These are phyloP conservation scores for Menidia menidia DNA, from an alignment of 2,797 vertebrate genomes.

Conservation along the genomic window DNA sequence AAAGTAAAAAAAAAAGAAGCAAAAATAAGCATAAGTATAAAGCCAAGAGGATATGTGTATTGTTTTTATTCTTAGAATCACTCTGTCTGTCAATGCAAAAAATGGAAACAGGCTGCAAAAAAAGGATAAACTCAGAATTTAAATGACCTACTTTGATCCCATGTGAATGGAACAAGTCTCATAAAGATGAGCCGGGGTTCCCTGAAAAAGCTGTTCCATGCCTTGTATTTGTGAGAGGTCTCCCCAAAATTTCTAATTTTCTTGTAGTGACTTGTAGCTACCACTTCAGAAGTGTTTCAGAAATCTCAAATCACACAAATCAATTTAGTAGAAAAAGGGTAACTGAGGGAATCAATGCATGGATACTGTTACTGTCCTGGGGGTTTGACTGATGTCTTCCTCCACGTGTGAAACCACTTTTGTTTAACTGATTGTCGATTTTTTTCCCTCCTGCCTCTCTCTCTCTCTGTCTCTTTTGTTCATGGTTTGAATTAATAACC, in stretches of 20 bases:
- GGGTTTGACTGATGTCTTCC: background rate
- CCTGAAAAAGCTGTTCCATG: too few relatives aligned
- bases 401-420: background rate
- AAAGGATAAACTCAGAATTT: background rate
- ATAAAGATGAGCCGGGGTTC: too few relatives aligned
- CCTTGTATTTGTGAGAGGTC: too few relatives aligned
- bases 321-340: background rate
- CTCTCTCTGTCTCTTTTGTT: constrained; percentile 1
- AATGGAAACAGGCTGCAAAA: background rate
- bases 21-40: too few relatives aligned
- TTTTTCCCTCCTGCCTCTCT: background rate
- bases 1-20: too few relatives aligned
- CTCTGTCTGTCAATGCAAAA: too few relatives aligned
- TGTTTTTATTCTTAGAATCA: too few relatives aligned
- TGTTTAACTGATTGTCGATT: background rate
- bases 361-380: background rate
- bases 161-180: too few relatives aligned
- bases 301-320: background rate
- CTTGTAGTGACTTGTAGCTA: too few relatives aligned
- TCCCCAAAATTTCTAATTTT: too few relatives aligned
- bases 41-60: too few relatives aligned
- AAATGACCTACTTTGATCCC: background rate
- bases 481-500: constrained; percentile 2
- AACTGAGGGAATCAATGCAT: background rate
- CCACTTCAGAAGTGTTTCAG: background rate